Conservation (phyloP, 2,797 vertebrate genomes). For the Acestrorhynchus altus region DNA sequence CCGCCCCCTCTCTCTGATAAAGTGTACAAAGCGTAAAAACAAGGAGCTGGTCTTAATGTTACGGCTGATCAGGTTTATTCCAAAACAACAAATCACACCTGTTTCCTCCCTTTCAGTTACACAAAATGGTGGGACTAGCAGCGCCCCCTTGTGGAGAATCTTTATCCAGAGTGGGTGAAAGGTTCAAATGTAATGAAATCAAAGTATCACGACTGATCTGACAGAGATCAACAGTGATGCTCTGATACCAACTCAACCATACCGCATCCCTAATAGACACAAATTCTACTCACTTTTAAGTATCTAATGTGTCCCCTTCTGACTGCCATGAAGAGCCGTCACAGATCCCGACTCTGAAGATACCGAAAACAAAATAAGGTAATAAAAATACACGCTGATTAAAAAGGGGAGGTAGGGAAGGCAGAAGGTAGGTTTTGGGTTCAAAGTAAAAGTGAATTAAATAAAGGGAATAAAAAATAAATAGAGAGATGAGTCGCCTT, state of each 20-base stretch:
- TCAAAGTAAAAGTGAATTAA: slow-evolving; percentile 52
- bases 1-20: too few relatives aligned
- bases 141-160: too few relatives aligned
- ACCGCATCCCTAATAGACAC: slow-evolving; percentile 47
- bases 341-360: slow-evolving; percentile 79
- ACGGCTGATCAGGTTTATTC: too few relatives aligned
- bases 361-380: slow-evolving; percentile 62
- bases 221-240: too few relatives aligned
- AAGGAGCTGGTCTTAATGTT: too few relatives aligned
- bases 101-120: too few relatives aligned
- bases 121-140: too few relatives aligned
- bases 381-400: slow-evolving; percentile 66
- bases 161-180: too few relatives aligned
- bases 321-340: slow-evolving; percentile 86
- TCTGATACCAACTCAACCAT: too few relatives aligned
- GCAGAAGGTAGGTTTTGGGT: slow-evolving; percentile 39
- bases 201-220: not conserved
- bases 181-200: too few relatives aligned
- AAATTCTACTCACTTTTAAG: slow-evolving; percentile 82
- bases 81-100: too few relatives aligned
- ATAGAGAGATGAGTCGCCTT: slow-evolving; percentile 53
- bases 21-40: too few relatives aligned
- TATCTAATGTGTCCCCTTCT: slow-evolving; percentile 85
- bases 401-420: slow-evolving; percentile 34
- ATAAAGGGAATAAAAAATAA: slow-evolving; percentile 40